Base-by-base conservation (phyloP, 1,140 invertebrate genomes). In the Meloidogyne exigua region DNA sequence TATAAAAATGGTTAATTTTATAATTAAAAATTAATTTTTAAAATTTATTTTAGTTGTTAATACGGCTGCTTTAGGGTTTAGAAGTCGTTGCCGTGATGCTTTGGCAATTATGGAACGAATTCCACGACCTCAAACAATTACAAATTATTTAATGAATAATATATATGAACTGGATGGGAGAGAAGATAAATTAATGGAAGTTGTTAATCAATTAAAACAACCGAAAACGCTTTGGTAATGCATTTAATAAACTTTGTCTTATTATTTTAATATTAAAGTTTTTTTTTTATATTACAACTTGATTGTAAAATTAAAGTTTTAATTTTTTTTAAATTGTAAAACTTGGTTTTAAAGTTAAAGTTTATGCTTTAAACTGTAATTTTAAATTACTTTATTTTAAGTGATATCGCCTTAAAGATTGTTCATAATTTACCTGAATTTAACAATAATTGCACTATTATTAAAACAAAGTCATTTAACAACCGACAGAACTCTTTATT, bases 31-130 rank as follows among this genome's bases (percentile, higher is more conserved):
- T 44, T 23, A n/a, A 5, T 36, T 21, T 62, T 36, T 28, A n/a
- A 23, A 75, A 42, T 26, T 42, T 75, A 39, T 75, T 75, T 44
- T 49, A 75, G 74, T 44, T 28, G 65, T 23, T 15, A 68, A 78
- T 32, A 66, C 64, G 10, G 74, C 73, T 9, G 32, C 57, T 18
- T 67, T 78, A 39, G 64, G 76, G 26, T 78, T 69, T 44, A 75
- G 76, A 15, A 75, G 44, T 42, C 63, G 63, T 12, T 49, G 42
- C 15, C 28, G 63, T 25, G 76, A 78, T 73, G 76, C 74, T 21
- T 49, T 68, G 32, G 57, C 71, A 15, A 68, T 78, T 64, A n/a
- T 78, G n/a, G 76, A 78, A 36, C 62, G 76, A 1, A 44, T 78
- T 42, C 76, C 76, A 21, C 65, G 65, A 39, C 76, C 76, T n/a